Evolutionary conservation across 2,113 vertebrate species (phyloP).

Genomic region (Xiphorhynchus elegans): DNA sequence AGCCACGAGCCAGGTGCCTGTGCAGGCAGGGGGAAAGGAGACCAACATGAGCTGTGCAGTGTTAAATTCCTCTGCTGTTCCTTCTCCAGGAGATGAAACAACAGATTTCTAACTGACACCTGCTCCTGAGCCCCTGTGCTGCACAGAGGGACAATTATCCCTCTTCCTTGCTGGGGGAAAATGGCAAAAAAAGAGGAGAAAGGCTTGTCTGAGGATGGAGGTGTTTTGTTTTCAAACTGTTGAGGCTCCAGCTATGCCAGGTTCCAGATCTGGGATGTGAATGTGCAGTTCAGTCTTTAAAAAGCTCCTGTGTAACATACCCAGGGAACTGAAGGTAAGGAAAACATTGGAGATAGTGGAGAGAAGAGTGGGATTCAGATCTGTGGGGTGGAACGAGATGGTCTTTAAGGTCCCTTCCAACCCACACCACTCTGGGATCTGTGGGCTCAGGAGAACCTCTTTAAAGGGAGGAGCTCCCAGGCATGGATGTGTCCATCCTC

Average conservation of each 20-base stretch:
- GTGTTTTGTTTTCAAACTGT: neutral
- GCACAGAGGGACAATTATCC: neutral
- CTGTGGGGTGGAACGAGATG: neutral
- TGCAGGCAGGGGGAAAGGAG: neutral
- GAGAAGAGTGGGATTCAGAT: neutral
- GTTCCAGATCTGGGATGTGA: neutral
- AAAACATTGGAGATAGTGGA: neutral
- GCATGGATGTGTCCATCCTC: no score
- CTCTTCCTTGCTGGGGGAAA: neutral
- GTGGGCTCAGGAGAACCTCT: neutral
- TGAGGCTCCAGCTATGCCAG: neutral
- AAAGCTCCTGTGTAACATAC: neutral
- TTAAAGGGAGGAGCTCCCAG: neutral
- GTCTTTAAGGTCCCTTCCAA: neutral
- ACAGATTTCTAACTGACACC: constrained; percentile 18
- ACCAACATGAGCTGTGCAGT: neutral
- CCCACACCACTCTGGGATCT: neutral
- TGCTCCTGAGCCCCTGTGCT: neutral
- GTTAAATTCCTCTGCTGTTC: neutral
- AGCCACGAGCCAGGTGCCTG: neutral
- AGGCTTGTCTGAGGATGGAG: neutral
- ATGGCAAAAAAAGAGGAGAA: neutral
- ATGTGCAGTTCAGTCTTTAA: neutral
- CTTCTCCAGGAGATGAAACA: neutral
- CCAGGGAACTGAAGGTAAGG: neutral